These are phyloP conservation scores for Chiridota heheva DNA, from an alignment of 35 echinoderm and acorn worm species.

Conservation along the genomic window DNA sequence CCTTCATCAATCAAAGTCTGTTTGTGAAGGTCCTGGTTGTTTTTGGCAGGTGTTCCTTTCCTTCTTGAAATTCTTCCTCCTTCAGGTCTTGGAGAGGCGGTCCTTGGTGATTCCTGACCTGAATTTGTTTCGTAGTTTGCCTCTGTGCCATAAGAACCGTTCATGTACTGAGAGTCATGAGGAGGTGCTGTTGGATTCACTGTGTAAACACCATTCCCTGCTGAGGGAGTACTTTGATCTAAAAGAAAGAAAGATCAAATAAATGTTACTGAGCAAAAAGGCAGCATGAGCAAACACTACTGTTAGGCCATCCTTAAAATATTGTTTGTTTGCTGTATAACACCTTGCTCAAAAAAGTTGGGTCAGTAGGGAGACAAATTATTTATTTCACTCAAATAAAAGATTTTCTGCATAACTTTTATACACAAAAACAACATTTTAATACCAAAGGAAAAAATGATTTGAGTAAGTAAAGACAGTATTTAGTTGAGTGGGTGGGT, in stretches of 20 bases:
- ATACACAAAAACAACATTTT: too few relatives aligned
- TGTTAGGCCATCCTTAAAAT: too few relatives aligned
- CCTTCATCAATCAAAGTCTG: conserved; percentile 87
- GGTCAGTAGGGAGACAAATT: too few relatives aligned
- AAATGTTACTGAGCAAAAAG: too few relatives aligned
- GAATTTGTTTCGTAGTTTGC: neutral
- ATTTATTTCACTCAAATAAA: too few relatives aligned
- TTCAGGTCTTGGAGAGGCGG: conserved; percentile 26
- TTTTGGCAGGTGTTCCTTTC: conserved; percentile 40
- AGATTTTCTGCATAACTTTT: too few relatives aligned
- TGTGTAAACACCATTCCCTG: neutral
- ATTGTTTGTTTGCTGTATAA: too few relatives aligned
- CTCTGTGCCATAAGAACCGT: neutral
- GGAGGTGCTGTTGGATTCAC: neutral
- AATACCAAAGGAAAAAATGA: too few relatives aligned
- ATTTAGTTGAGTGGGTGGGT: too few relatives aligned
- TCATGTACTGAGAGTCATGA: conserved; percentile 6
- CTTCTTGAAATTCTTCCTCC: conserved; percentile 30
- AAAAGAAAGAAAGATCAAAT: neutral
- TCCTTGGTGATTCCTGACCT: neutral
- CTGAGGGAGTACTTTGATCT: neutral
- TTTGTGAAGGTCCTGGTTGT: conserved; percentile 60
- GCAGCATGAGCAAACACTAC: too few relatives aligned
- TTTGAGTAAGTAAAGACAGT: too few relatives aligned
- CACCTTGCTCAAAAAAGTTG: too few relatives aligned